These are phyloP conservation scores for Scolopax bukidnonensis DNA, from an alignment of 2,797 vertebrate genomes.

Conservation along the genomic window DNA sequence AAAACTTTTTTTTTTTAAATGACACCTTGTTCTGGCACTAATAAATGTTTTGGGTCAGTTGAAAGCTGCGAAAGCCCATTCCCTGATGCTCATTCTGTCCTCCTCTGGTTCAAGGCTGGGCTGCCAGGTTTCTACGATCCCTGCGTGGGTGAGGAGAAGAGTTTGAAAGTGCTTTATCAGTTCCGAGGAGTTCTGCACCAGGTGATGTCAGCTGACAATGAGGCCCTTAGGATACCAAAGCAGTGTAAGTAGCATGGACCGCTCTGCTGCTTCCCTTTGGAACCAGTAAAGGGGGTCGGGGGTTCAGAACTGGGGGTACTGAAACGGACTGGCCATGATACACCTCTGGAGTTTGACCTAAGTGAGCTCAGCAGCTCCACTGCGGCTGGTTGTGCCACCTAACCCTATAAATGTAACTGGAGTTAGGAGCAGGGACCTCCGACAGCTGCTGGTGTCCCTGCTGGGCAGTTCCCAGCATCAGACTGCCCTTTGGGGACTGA, in stretches of 20 bases:
- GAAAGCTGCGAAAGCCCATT: not conserved
- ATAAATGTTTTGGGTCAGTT: not conserved
- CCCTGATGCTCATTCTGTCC: not conserved
- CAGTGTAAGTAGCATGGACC: constrained; percentile 87
- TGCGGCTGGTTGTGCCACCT: no score
- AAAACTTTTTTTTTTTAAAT: not conserved
- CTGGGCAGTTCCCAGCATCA: no score
- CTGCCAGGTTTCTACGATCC: constrained; percentile 98
- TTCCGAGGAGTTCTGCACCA: constrained; percentile 98
- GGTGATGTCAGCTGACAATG: constrained; percentile 91
- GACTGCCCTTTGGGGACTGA: no score
- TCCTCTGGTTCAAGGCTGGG: constrained; percentile 82
- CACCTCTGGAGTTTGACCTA: no score
- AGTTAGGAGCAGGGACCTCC: no score
- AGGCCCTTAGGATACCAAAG: constrained; percentile 99
- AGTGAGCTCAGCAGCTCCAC: no score
- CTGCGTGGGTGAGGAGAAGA: constrained; percentile 97
- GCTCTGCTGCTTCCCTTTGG: not conserved
- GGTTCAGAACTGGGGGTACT: not conserved
- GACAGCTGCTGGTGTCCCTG: no score
- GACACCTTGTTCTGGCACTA: not conserved
- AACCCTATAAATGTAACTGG: no score
- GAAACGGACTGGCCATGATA: not conserved
- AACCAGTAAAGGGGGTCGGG: not conserved
- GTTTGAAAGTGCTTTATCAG: constrained; percentile 97